Conservation (phyloP, 1,140 invertebrate species). For the Brachionus sp. region DNA sequence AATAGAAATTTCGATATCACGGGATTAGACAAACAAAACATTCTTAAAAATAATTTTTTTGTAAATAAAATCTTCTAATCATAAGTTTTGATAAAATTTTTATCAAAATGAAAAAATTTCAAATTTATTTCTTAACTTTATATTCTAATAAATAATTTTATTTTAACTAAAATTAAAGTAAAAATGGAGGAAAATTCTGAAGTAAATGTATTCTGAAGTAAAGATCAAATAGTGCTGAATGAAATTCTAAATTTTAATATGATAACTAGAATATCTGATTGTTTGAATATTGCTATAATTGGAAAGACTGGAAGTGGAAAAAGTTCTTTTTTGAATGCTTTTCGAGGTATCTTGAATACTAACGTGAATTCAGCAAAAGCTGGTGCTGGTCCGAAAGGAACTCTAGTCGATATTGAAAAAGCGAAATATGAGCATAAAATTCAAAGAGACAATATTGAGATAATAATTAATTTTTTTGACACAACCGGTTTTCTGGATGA, state of each 20-base stretch:
- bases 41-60: too few relatives aligned
- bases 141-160: too few relatives aligned
- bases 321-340: neutral
- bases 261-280: neutral
- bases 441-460: neutral
- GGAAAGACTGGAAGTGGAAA: conserved; percentile 4
- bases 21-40: too few relatives aligned
- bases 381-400: neutral
- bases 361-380: neutral
- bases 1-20: too few relatives aligned
- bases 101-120: too few relatives aligned
- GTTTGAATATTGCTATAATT: conserved; percentile 1
- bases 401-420: neutral
- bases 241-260: neutral
- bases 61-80: too few relatives aligned
- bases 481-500: neutral
- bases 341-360: neutral
- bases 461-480: neutral
- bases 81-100: too few relatives aligned
- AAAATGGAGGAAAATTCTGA: neutral
- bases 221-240: neutral
- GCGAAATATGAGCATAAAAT: neutral
- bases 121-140: too few relatives aligned
- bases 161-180: neutral
- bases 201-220: neutral